Evolutionary conservation across 2,797 vertebrate species (phyloP).

Genomic region (Syngnathus acus): DNA sequence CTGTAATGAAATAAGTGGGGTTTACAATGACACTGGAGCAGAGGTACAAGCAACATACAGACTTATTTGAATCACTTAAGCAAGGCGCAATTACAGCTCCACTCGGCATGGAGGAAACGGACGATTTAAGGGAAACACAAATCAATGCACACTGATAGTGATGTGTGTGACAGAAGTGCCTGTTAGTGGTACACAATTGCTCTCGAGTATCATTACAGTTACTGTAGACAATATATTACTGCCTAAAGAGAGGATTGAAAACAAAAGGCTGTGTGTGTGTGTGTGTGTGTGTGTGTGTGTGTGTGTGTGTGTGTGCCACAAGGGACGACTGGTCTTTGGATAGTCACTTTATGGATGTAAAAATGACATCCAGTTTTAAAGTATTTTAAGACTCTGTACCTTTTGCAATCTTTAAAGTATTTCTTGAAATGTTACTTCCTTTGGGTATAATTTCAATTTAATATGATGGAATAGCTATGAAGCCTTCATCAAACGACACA

Average conservation of each 20-base stretch:
- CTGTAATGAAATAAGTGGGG: slow-evolving; percentile 86
- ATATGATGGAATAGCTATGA: neutral
- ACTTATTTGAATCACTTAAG: slow-evolving; percentile 93
- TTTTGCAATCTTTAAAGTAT: slow-evolving; percentile 23
- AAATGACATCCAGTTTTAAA: slow-evolving; percentile 24
- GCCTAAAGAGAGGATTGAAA: slow-evolving; percentile 62
- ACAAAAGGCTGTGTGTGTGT: slow-evolving; percentile 66
- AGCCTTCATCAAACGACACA: neutral
- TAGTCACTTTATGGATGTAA: slow-evolving; percentile 60
- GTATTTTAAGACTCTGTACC: slow-evolving; percentile 17
- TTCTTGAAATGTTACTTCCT: slow-evolving; percentile 12
- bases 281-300: too few species aligned
- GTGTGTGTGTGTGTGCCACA: too few species aligned
- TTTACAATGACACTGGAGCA: slow-evolving; percentile 52
- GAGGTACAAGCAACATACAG: slow-evolving; percentile 58
- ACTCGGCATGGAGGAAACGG: slow-evolving; percentile 72
- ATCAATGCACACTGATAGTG: slow-evolving; percentile 87
- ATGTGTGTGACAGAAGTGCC: slow-evolving; percentile 90
- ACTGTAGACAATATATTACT: slow-evolving; percentile 79
- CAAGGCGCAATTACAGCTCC: slow-evolving; percentile 88
- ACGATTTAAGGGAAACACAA: slow-evolving; percentile 87
- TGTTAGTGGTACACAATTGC: slow-evolving; percentile 79
- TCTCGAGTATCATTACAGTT: slow-evolving; percentile 88
- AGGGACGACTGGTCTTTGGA: slow-evolving; percentile 58
- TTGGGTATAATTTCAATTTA: neutral